Evolutionary conservation across 1,140 invertebrate species (phyloP).

Genomic region (Panagrolaimus sp.): DNA sequence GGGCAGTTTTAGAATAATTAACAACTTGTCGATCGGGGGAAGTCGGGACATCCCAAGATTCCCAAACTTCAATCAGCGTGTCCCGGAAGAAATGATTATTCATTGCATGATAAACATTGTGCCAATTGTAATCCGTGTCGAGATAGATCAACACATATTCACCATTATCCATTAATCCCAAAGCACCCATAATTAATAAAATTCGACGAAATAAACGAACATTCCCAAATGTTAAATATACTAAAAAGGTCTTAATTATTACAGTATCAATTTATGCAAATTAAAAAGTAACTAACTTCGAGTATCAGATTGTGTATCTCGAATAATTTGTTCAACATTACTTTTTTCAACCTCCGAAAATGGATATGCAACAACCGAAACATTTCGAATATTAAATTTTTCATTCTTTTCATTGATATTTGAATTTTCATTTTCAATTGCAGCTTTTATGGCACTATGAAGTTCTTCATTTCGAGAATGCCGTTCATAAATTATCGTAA

Average conservation of each 20-base stretch:
- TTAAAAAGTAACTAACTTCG: constrained; percentile 22
- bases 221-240: constrained; percentile 81
- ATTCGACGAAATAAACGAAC: constrained; percentile 75
- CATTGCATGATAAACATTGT: constrained; percentile 75
- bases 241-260: constrained; percentile 35
- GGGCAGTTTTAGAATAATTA: constrained; percentile 49
- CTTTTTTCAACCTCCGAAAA: constrained; percentile 34
- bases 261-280: constrained; percentile 19
- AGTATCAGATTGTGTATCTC: constrained; percentile 26
- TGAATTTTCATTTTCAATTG: constrained; percentile 38
- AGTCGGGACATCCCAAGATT: constrained; percentile 45
- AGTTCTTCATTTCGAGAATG: constrained; percentile 60
- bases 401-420: constrained; percentile 22
- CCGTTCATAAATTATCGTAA: constrained; percentile 82
- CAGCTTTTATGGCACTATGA: constrained; percentile 42
- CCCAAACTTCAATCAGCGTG: constrained; percentile 37
- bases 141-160: constrained; percentile 91
- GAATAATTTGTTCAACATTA: constrained; percentile 26
- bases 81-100: constrained; percentile 67
- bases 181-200: constrained; percentile 80
- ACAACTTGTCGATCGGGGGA: constrained; percentile 44
- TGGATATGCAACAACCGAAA: constrained; percentile 36
- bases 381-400: constrained; percentile 32
- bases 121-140: constrained; percentile 85
- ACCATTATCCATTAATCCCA: constrained; percentile 77